These are phyloP conservation scores for Cinclus cinclus DNA, from an alignment of 2,113 vertebrate genomes.

Conservation along the genomic window DNA sequence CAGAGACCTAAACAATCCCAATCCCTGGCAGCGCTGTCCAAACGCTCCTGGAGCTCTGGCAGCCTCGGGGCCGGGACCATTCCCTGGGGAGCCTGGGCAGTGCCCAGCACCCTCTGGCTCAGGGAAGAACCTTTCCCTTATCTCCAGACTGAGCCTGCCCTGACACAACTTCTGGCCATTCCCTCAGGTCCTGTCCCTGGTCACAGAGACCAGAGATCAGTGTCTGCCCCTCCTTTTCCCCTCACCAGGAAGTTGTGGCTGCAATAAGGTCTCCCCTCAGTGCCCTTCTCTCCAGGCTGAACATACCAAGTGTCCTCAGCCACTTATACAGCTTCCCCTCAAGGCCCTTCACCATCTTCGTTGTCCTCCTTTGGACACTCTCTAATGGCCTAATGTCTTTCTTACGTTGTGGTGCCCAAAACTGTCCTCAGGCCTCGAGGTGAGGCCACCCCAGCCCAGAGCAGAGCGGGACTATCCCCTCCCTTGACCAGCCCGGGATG, in stretches of 20 bases:
- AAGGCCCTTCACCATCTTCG: too few relatives aligned
- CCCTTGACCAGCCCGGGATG: not conserved
- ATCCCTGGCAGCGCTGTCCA: not conserved
- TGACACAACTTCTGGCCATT: not conserved
- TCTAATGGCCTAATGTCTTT: not conserved
- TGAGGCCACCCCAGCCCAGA: not conserved
- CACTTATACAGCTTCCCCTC: not conserved
- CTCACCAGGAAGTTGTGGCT: not conserved
- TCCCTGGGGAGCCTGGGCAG: not conserved
- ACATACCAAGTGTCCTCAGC: not conserved
- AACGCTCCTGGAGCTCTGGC: not conserved
- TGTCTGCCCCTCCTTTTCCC: not conserved
- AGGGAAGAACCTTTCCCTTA: not conserved
- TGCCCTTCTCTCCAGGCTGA: not conserved
- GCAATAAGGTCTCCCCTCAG: not conserved
- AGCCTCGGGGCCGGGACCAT: not conserved
- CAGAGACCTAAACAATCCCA: fast-evolving
- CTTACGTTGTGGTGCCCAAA: not conserved
- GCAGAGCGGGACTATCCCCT: not conserved
- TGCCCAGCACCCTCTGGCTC: not conserved
- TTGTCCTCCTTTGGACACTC: not conserved
- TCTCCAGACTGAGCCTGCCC: not conserved
- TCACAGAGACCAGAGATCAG: not conserved
- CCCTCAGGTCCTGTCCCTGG: not conserved
- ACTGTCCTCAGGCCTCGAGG: not conserved